phyloP scores from a whole-genome alignment of 2,113 vertebrate genomes.

The Boulengeromyrus knoepffleri region DNA sequence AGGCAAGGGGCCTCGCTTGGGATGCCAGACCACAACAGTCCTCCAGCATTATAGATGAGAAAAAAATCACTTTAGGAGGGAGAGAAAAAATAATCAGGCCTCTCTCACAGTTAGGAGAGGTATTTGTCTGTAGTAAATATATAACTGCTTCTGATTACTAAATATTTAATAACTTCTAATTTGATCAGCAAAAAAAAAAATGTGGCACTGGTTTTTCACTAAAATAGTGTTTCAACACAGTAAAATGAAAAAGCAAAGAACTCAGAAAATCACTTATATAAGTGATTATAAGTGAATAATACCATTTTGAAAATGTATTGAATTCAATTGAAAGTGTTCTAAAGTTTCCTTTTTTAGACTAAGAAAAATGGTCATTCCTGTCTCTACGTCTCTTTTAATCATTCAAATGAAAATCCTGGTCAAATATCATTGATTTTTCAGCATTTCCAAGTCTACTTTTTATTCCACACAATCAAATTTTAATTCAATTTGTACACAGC shows the following conservation, averaged over 20 bases:
- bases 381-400: neutral
- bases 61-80: neutral
- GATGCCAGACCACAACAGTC: neutral
- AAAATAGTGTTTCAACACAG: neutral
- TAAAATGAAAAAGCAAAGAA: neutral
- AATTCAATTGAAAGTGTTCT: neutral
- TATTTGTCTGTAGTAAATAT: neutral
- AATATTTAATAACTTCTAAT: neutral
- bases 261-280: neutral
- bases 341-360: neutral
- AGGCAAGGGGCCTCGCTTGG: neutral
- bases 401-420: neutral
- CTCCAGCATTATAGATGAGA: neutral
- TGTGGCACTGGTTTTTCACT: neutral
- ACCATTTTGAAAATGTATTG: neutral
- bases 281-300: neutral
- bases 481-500: neutral
- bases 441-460: neutral
- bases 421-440: neutral
- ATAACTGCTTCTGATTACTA: neutral
- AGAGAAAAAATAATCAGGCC: neutral
- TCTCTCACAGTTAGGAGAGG: neutral
- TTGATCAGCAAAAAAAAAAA: neutral
- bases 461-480: neutral
- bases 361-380: neutral